A percentile compares a stretch with the other conserved stretches of the same genome.
phyloP scores from a whole-genome alignment of 2,113 vertebrate genomes.

The Zosterops lateralis region DNA sequence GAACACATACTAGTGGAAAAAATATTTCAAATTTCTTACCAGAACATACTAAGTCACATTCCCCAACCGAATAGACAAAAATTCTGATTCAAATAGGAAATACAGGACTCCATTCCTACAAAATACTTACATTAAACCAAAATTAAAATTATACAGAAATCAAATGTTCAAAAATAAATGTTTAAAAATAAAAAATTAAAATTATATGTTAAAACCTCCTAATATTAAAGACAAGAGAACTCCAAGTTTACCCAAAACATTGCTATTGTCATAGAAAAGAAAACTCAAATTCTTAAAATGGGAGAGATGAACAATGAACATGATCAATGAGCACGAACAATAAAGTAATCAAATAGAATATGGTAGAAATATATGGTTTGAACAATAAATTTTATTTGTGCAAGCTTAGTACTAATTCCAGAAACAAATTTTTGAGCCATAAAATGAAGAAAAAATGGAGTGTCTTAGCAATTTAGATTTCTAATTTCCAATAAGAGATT shows the following conservation, averaged over 20 bases:
- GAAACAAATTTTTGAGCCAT: not conserved
- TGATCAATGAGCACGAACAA: not conserved
- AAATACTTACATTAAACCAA: not conserved
- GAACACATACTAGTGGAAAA: not conserved
- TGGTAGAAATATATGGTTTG: not conserved
- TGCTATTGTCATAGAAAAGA: not conserved
- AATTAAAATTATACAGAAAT: not conserved
- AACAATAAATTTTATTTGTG: not conserved
- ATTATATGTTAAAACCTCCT: not conserved
- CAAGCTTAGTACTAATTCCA: not conserved
- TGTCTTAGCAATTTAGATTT: not conserved
- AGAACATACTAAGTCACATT: not conserved
- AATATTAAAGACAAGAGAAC: not conserved
- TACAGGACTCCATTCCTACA: not conserved
- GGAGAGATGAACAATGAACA: not conserved
- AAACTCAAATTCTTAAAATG: not conserved
- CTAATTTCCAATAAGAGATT: not conserved
- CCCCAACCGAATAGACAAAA: not conserved
- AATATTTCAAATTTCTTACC: not conserved
- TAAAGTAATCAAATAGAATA: not conserved
- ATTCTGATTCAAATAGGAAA: not conserved
- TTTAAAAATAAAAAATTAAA: not conserved
- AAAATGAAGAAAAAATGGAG: not conserved
- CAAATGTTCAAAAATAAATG: not conserved
- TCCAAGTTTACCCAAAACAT: not conserved